phyloP scores from a whole-genome alignment of 2,113 vertebrate genomes.

The Bubo scandiacus region DNA sequence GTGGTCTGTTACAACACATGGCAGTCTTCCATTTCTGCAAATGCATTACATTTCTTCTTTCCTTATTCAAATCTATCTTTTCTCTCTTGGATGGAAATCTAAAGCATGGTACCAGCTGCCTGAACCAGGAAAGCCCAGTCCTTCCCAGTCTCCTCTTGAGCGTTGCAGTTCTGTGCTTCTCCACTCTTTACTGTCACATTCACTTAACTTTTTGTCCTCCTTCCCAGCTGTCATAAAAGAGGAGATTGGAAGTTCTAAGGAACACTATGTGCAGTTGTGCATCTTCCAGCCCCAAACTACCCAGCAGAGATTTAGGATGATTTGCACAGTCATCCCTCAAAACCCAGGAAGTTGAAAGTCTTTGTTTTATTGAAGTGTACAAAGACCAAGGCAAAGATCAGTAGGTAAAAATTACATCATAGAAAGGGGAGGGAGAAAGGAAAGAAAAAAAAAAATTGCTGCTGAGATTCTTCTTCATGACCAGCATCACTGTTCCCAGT shows the following conservation, averaged over 20 bases:
- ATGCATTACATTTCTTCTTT: accelerated
- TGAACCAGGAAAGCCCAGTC: background rate
- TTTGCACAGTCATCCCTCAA: background rate
- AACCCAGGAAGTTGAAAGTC: background rate
- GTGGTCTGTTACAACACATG: background rate
- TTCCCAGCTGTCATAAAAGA: background rate
- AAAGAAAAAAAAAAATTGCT: accelerated
- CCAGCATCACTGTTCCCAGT: background rate
- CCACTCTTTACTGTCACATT: background rate
- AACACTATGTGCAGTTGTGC: background rate
- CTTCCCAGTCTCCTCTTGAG: background rate
- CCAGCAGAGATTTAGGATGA: background rate
- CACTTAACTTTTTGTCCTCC: background rate
- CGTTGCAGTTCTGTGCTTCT: background rate
- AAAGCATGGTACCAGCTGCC: background rate
- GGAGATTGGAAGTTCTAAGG: background rate
- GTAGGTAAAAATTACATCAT: background rate
- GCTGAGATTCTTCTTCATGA: background rate
- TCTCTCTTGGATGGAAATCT: background rate
- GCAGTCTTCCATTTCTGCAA: background rate
- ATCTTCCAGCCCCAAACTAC: background rate
- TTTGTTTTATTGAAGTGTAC: background rate
- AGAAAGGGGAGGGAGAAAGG: background rate
- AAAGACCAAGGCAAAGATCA: background rate
- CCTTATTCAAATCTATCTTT: background rate